A percentile compares a stretch with the other conserved stretches of the same genome.
Evolutionary conservation across 2,797 vertebrate genomes (phyloP).

Genomic region (Sebastes steindachneri): DNA sequence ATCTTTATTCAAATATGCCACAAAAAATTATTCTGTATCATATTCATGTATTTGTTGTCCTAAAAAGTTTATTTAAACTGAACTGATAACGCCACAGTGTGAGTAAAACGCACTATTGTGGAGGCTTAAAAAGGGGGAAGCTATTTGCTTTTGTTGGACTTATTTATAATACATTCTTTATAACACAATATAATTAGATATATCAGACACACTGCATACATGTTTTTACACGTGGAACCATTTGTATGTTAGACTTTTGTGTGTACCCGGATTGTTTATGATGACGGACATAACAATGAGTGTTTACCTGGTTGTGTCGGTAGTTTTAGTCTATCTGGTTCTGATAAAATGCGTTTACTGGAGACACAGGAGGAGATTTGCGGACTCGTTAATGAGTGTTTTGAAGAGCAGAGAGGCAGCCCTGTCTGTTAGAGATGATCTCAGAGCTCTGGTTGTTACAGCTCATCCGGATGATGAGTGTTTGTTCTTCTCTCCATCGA

Average conservation of each 20-base stretch:
- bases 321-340: conserved; percentile 61
- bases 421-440: neutral
- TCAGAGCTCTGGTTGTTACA: conserved; percentile 81
- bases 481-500: conserved; percentile 95
- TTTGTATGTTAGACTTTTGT: conserved; percentile 10
- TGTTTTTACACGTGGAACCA: conserved; percentile 59
- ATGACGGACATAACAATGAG: conserved; percentile 76
- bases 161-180: too few species aligned
- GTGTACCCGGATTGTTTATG: conserved; percentile 75
- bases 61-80: too few species aligned
- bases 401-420: neutral
- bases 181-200: too few species aligned
- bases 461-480: conserved; percentile 98
- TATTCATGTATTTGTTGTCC: too few species aligned
- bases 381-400: neutral
- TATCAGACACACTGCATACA: too few species aligned
- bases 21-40: too few species aligned
- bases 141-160: too few species aligned
- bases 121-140: too few species aligned
- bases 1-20: too few species aligned
- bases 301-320: conserved; percentile 43
- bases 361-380: too few species aligned
- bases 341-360: conserved; percentile 70
- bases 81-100: too few species aligned
- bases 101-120: too few species aligned